Evolutionary conservation across 1,140 invertebrate species (phyloP).

Genomic region (Aphelenchoides avenae): DNA sequence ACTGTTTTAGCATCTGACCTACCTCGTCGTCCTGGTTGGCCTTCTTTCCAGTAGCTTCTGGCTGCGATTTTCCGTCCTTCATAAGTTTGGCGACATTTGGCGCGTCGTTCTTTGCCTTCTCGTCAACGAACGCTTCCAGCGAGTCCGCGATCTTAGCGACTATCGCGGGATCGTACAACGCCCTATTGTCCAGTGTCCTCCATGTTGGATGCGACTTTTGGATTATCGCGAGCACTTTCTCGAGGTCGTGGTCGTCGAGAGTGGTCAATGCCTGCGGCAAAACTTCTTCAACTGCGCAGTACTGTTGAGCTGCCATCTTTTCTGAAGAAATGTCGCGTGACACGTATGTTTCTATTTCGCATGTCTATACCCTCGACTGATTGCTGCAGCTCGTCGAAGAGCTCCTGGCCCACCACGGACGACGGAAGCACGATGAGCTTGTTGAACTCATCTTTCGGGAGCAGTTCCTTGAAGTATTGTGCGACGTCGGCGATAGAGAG

Average conservation of each 20-base stretch:
- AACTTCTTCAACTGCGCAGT: conserved; percentile 27
- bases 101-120: conserved; percentile 26
- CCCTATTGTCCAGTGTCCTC: neutral
- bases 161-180: neutral
- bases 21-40: conserved; percentile 11
- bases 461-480: conserved; percentile 32
- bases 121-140: conserved; percentile 10
- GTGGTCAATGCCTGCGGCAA: conserved; percentile 16
- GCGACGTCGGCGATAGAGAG: conserved; percentile 21
- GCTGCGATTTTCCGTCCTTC: conserved; percentile 7
- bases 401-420: conserved; percentile 19
- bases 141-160: conserved; percentile 5
- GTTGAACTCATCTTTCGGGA: conserved; percentile 28
- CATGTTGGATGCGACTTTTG: conserved; percentile 7
- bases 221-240: neutral
- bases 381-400: conserved; percentile 21
- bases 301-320: conserved; percentile 10
- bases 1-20: conserved; percentile 10
- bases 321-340: conserved; percentile 23
- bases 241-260: conserved; percentile 6
- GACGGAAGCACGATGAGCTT: conserved; percentile 26
- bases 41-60: conserved; percentile 15
- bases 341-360: conserved; percentile 13
- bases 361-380: conserved; percentile 26
- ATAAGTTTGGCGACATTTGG: conserved; percentile 8